Evolutionary conservation across 2,113 vertebrate genomes (phyloP), one percentile per base, ranked within the genome.

Genomic region (Hirundichthys speculiger): DNA sequence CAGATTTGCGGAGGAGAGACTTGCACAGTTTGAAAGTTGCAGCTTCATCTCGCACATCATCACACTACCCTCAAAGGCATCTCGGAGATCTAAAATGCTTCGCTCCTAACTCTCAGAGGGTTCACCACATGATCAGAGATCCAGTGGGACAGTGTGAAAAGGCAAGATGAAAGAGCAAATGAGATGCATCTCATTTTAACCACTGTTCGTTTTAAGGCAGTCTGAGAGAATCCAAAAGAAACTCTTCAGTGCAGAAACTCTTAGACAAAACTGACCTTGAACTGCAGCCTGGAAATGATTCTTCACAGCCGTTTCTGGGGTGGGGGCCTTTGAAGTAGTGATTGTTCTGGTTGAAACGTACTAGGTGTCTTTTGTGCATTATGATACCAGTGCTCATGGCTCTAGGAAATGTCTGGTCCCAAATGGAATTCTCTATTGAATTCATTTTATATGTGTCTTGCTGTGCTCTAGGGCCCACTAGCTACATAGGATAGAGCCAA

Each of bases 261-360:
- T 62, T 20, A 64, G 24, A 42, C 34, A 58, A 34, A 70, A 40
- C n/a, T 59, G 62, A 87, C 79, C 81, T 79, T 75, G 49, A 85
- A 66, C 73, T 85, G 69, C n/a, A 68, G 54, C 41, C 49, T 61
- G 55, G 66, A 74, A 80, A 75, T 39, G 3, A 70, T 45, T 75
- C 57, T 69, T 62, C 39, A 56, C 76, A 58, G 58, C 27, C 5
- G 4, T 60, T 75, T 56, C 71, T 55, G 57, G 67, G 65, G 47
- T 34, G 47, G 60, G 22, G 56, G 54, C 46, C 80, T 90, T 88
- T 88, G 83, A 90, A 83, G 87, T 84, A 4, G 7, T 55, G 43
- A 83, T 90, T 82, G 78, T 83, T 81, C 74, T 50, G 64, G 48
- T 24, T 67, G 50, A 67, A 80, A 73, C 5, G 4, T 34, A 72